Base-by-base conservation (phyloP, 2,888 invertebrate species). In the Catocala sponsa region DNA sequence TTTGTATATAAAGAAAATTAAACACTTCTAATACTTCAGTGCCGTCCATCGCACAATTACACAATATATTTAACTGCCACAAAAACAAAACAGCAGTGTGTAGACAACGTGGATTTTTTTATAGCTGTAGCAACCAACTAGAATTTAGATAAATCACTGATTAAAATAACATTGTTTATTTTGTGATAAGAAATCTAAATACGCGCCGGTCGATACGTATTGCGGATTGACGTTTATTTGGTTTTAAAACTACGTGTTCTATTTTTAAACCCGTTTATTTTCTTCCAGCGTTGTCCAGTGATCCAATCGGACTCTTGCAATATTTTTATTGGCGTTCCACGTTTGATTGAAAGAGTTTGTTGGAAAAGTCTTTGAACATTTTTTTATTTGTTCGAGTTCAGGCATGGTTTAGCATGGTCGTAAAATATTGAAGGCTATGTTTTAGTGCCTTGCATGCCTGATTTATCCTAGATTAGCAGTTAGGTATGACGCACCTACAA, bases 1-100 rank as follows among this genome's bases (percentile, higher is more conserved):
- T 70, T 41, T 81, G 78, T 35, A 82, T 67, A 56, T 90, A 92
- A 11, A 88, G 43, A 68, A 69, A 87, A 80, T 90, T 83, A 64
- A 76, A 85, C 49, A 74, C 63, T 15, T 53, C 9, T 33, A 70
- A 5, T n/a, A 76, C 63, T 47, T 69, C 77, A 80, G 63, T 58
- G 76, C 64, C 57, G 76, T 79, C 80, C 86, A 84, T 87, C 70
- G 67, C 81, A 80, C 70, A 63, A 56, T 51, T 55, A 46, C 54
- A 63, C 65, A 60, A 64, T 55, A 51, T 2, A 58, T 33, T 10
- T 15, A 44, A 64, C n/a, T 55, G 54, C 15, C 46, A 62, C 55
- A 63, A 15, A 57, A 54, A 44, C 48, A 41, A 12, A 49, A 33
- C 25, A 58, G 0, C 33, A 47, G 10, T 47, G 38, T 38, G 12